A percentile compares a stretch with the other conserved stretches of the same genome.
Evolutionary conservation across 2,797 vertebrate genomes (phyloP).

Genomic region (Astyanax mexicanus): DNA sequence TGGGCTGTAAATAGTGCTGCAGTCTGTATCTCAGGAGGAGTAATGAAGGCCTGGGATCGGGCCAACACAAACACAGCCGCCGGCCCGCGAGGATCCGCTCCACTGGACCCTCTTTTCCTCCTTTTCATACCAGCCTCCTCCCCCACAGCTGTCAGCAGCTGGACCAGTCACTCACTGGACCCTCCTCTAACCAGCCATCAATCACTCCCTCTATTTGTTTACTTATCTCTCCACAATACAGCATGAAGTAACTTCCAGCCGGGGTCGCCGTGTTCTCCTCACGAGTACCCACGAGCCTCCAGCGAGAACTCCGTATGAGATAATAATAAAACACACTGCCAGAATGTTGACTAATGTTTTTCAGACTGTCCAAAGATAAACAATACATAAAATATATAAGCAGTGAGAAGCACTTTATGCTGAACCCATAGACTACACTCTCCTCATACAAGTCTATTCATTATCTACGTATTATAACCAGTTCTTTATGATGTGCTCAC

Average conservation of each 20-base stretch:
- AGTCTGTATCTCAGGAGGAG: slow-evolving; percentile 79
- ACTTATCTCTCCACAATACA: slow-evolving; percentile 52
- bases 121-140: slow-evolving; percentile 55
- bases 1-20: slow-evolving; percentile 79
- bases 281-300: neutral
- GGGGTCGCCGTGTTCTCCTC: neutral
- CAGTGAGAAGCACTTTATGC: neutral
- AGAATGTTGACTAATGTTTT: slow-evolving; percentile 18
- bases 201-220: slow-evolving; percentile 56
- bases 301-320: neutral
- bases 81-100: slow-evolving; percentile 70
- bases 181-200: slow-evolving; percentile 57
- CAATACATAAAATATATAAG: neutral
- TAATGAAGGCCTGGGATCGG: slow-evolving; percentile 77
- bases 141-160: slow-evolving; percentile 63
- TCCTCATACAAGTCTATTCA: too few relatives aligned
- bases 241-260: slow-evolving; percentile 22
- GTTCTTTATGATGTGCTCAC: too few relatives aligned
- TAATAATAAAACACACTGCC: slow-evolving; percentile 15
- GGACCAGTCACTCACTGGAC: slow-evolving; percentile 60
- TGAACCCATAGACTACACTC: slow-evolving; percentile 5
- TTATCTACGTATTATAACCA: too few relatives aligned
- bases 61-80: slow-evolving; percentile 81
- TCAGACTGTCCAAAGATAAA: slow-evolving; percentile 25
- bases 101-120: slow-evolving; percentile 55